A percentile compares a stretch with the other conserved stretches of the same genome.
These are phyloP conservation scores for Punctoribates punctum DNA, from an alignment of 2,888 invertebrate species.

Conservation along the genomic window DNA sequence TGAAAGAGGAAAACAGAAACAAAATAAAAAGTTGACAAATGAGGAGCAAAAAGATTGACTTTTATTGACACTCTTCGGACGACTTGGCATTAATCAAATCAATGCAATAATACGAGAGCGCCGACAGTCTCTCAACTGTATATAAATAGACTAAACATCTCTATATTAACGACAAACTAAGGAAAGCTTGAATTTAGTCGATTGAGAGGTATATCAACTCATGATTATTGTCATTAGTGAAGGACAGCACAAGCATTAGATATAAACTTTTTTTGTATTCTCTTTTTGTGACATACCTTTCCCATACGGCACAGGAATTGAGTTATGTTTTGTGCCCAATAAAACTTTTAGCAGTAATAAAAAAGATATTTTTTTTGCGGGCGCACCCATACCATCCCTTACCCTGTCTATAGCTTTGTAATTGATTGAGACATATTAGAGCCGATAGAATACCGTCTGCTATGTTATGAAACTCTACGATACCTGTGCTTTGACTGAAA, in stretches of 20 bases:
- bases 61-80: slow-evolving; percentile 24
- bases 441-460: background rate
- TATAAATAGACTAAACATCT: background rate
- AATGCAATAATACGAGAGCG: background rate
- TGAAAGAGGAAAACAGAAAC: background rate
- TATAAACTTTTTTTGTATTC: background rate
- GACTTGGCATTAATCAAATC: slow-evolving; percentile 28
- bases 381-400: slow-evolving; percentile 23
- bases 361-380: background rate
- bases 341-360: background rate
- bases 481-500: background rate
- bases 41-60: slow-evolving; percentile 18
- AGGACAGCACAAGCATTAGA: slow-evolving; percentile 14
- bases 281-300: background rate
- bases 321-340: background rate
- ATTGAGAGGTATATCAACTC: slow-evolving; percentile 20
- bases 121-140: background rate
- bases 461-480: background rate
- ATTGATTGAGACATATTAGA: slow-evolving; percentile 35
- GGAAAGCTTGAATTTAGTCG: background rate
- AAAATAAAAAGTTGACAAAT: slow-evolving; percentile 20
- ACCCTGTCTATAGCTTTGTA: slow-evolving; percentile 2
- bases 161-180: background rate
- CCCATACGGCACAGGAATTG: background rate
- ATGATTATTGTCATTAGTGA: slow-evolving; percentile 27